Conservation (phyloP, 37 sponge, comb jelly and placozoan species). For the Beroe forskalii region DNA sequence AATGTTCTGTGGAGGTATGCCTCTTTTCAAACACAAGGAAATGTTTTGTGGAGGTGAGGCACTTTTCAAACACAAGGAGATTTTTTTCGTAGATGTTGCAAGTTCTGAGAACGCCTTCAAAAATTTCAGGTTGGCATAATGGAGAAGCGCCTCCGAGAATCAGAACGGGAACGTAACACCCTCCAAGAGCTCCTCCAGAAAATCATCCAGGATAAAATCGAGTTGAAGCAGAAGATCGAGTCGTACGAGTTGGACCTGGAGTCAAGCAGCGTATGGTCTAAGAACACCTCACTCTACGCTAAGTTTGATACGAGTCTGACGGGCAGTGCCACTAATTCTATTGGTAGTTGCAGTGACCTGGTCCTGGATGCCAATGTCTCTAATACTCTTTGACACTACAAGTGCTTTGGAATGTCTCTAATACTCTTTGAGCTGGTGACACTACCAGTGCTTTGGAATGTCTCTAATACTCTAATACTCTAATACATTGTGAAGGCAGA, state of each 20-base stretch:
- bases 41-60: no score
- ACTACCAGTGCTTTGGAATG: no score
- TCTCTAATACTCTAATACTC: no score
- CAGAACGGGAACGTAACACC: constrained; percentile 56
- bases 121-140: constrained; percentile 59
- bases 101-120: no score
- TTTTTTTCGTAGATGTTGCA: no score
- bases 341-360: not conserved
- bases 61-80: no score
- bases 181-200: constrained; percentile 52
- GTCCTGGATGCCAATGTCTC: not conserved
- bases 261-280: not conserved
- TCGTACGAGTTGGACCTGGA: constrained; percentile 37
- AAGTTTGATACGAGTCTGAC: constrained; percentile 35
- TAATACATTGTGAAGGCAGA: no score
- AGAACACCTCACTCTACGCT: constrained; percentile 42
- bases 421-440: no score
- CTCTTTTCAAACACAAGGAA: no score
- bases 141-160: constrained; percentile 56
- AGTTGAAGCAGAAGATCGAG: constrained; percentile 57
- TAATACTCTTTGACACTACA: not conserved
- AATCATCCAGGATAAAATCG: constrained; percentile 61
- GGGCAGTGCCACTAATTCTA: not conserved
- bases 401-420: no score
- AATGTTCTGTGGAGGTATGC: no score